These are phyloP conservation scores for Schrankia costaestrigalis DNA, from an alignment of 2,888 invertebrate species.

Conservation along the genomic window DNA sequence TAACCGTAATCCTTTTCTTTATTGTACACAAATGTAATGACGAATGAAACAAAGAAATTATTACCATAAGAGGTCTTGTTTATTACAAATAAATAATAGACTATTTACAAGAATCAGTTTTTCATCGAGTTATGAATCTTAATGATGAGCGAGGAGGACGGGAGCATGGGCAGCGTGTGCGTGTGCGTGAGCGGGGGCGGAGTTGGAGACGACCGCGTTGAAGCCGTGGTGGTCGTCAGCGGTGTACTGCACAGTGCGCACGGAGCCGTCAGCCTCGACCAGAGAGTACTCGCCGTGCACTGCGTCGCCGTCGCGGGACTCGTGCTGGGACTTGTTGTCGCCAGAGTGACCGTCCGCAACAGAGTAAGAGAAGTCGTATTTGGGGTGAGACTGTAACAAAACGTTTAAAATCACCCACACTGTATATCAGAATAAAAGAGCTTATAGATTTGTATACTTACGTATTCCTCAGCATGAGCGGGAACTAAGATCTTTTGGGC, in stretches of 20 bases:
- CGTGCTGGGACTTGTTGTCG: constrained; percentile 75
- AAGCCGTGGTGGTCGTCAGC: constrained; percentile 71
- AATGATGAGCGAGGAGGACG: no score
- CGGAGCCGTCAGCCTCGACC: constrained; percentile 72
- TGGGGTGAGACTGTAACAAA: no score
- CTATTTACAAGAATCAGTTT: no score
- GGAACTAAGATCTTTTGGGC: no score
- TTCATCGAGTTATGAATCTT: no score
- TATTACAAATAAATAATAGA: no score
- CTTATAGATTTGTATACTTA: background rate
- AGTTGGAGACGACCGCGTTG: constrained; percentile 56
- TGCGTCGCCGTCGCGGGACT: constrained; percentile 67
- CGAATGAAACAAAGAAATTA: no score
- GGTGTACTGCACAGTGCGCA: constrained; percentile 71
- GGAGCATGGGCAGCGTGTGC: constrained; percentile 16
- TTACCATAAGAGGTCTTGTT: no score
- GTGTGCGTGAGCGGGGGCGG: constrained; percentile 42
- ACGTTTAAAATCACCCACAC: no score
- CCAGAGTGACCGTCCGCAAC: constrained; percentile 76
- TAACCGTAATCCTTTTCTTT: no score
- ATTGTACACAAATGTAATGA: no score
- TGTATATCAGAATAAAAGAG: background rate
- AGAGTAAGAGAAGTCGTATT: constrained; percentile 73
- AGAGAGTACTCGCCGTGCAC: constrained; percentile 73
- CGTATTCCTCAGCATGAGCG: constrained; percentile 11